These are phyloP conservation scores for Caenorhabditis plicata DNA, from an alignment of 2,888 invertebrate genomes.

Conservation along the genomic window DNA sequence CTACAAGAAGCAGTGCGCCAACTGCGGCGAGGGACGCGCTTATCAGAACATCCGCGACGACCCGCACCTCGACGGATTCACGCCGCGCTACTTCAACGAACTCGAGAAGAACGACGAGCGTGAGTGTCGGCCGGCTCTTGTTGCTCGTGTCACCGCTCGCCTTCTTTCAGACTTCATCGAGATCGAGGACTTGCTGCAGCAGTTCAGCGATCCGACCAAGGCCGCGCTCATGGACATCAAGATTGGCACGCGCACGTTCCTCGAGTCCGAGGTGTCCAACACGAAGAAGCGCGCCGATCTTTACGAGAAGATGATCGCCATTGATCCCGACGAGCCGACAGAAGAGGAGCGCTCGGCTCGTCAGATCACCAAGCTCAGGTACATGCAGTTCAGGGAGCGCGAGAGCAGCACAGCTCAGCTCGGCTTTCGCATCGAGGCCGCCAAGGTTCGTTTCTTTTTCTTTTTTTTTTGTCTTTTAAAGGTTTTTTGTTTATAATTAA, in stretches of 20 bases:
- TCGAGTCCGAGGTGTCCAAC: slow-evolving; percentile 91
- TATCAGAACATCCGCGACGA: slow-evolving; percentile 66
- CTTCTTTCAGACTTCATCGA: slow-evolving; percentile 77
- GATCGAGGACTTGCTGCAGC: slow-evolving; percentile 86
- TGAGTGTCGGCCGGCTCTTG: slow-evolving; percentile 44
- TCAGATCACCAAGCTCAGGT: slow-evolving; percentile 85
- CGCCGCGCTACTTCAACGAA: slow-evolving; percentile 68
- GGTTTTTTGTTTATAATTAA: too few species aligned
- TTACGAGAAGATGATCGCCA: slow-evolving; percentile 90
- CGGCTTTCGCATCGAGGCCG: slow-evolving; percentile 93
- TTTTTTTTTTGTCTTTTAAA: too few species aligned
- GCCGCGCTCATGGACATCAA: slow-evolving; percentile 97
- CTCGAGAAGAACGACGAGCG: slow-evolving; percentile 68
- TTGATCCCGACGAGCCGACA: slow-evolving; percentile 85
- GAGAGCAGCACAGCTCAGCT: slow-evolving; percentile 88
- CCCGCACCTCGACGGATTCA: slow-evolving; percentile 57
- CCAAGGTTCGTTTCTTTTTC: slow-evolving; percentile 77
- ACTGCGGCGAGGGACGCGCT: slow-evolving; percentile 67
- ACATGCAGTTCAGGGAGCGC: slow-evolving; percentile 91
- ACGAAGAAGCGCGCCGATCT: slow-evolving; percentile 81
- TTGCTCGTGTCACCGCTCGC: neutral
- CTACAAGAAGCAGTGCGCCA: slow-evolving; percentile 66
- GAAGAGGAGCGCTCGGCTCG: slow-evolving; percentile 76
- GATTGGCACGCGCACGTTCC: slow-evolving; percentile 88
- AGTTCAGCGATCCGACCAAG: slow-evolving; percentile 84